Evolutionary conservation across 2,888 invertebrate species (phyloP), one percentile per base, ranked within the genome.

Genomic region (Neuroscelio doddi): DNA sequence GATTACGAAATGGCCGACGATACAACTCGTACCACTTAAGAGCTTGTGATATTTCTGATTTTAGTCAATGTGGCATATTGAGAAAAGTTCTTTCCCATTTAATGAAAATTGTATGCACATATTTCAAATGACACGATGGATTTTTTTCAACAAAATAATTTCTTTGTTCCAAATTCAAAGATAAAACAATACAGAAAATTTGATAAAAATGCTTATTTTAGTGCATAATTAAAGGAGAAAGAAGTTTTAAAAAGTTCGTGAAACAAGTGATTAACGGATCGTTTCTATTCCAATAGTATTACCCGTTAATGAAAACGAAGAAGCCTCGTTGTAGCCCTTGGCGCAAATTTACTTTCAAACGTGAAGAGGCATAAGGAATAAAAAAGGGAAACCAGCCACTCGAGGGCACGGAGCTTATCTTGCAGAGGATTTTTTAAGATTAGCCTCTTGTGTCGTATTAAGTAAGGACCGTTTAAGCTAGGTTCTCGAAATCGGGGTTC

Each of bases 391-490:
- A 39, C 27, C 49, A 34, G 58, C 46, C 52, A 63, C 59, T 58
- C 41, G 56, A 63, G 65, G 65, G 57, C 59, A 57, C 61, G 71
- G 74, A 72, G 75, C 80, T 81, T 82, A 82, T 82, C 82, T 81
- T 66, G 68, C 69, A 69, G 64, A 64, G 77, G 72, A 78, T 79
- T 78, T 73, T 78, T 79, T 76, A 76, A 83, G 80, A 83, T 83
- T 83, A 81, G 79, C 79, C 83, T 81, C 82, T 78, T 76, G 83
- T 81, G 83, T 83, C 80, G 81, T 80, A 83, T 82, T 80, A 82
- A 81, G 75, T 74, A 75, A 71, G 77, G 74, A 79, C 74, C 79
- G 75, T 80, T 81, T 79, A 80, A 79, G 77, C 72, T 51, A 27
- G 52, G 44, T 57, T 65, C 67, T 59, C 58, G 59, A 67, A 69